Evolutionary conservation across 2,113 vertebrate species (phyloP).

Genomic region (Odobenus rosmarus): DNA sequence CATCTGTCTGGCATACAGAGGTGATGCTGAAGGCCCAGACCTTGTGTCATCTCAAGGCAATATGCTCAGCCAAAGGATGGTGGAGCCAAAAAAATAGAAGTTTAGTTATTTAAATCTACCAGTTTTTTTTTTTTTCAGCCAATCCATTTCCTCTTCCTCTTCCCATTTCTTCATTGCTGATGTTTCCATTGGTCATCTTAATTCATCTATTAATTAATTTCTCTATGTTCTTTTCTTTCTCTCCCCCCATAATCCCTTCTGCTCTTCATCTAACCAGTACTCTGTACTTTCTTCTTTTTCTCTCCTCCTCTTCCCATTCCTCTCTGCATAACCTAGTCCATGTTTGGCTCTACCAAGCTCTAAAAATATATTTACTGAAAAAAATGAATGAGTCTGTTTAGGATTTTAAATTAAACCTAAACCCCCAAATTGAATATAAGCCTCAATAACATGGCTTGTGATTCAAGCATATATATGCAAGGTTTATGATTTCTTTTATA

Average conservation of each 20-base stretch:
- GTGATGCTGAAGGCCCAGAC: background rate
- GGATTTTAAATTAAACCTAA: slow-evolving; percentile 37
- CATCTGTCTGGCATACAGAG: background rate
- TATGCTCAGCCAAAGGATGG: background rate
- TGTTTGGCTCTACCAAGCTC: background rate
- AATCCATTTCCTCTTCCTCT: background rate
- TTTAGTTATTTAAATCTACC: background rate
- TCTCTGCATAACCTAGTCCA: background rate
- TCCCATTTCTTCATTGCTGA: background rate
- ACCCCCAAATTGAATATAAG: background rate
- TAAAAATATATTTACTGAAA: background rate
- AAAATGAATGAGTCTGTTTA: background rate
- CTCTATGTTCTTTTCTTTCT: background rate
- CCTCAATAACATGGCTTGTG: background rate
- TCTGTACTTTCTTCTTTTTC: background rate
- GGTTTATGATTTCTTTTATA: slow-evolving; percentile 12
- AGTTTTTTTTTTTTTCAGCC: background rate
- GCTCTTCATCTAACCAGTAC: background rate
- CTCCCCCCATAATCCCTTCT: background rate
- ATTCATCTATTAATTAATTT: background rate
- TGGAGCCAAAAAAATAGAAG: background rate
- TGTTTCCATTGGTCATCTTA: background rate
- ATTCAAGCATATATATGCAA: background rate
- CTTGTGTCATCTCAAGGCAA: background rate
- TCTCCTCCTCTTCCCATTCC: background rate